Percentiles rank a stretch among this genome's conserved stretches.
Evolutionary conservation across 2,113 vertebrate genomes (phyloP).

Genomic region (Nicator chloris): DNA sequence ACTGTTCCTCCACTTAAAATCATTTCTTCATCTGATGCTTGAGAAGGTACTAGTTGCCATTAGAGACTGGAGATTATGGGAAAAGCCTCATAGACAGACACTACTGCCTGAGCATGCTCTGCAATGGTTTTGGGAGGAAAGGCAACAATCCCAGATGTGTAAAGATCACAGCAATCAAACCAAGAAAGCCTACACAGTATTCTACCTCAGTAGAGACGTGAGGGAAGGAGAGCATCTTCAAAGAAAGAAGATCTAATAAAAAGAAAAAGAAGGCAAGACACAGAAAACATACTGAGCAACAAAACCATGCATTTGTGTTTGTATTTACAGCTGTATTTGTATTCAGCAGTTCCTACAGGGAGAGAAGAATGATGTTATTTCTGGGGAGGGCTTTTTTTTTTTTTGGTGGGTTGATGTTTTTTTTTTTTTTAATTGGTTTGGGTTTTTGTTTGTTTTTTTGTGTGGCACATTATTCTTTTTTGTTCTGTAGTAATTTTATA

Average conservation of each 20-base stretch:
- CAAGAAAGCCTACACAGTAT: not conserved
- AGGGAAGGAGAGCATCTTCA: not conserved
- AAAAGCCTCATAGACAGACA: not conserved
- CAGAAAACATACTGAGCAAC: not conserved
- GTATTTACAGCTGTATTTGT: not conserved
- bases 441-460: not conserved
- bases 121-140: not conserved
- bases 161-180: not conserved
- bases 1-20: not conserved
- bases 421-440: not conserved
- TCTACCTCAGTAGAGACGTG: not conserved
- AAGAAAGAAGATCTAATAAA: not conserved
- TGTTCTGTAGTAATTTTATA: not conserved
- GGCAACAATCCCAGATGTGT: not conserved
- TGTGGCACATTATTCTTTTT: not conserved
- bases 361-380: not conserved
- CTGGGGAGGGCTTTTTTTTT: fast-evolving
- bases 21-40: slow-evolving; percentile 3
- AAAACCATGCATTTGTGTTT: not conserved
- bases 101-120: not conserved
- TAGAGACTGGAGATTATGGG: not conserved
- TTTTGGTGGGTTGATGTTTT: too few relatives aligned
- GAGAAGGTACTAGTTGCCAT: not conserved
- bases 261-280: not conserved
- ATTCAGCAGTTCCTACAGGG: not conserved